Percentiles rank a stretch among this genome's conserved stretches.
These are phyloP conservation scores for Panthera uncia DNA, from an alignment of 2,113 vertebrate genomes.

Conservation along the genomic window DNA sequence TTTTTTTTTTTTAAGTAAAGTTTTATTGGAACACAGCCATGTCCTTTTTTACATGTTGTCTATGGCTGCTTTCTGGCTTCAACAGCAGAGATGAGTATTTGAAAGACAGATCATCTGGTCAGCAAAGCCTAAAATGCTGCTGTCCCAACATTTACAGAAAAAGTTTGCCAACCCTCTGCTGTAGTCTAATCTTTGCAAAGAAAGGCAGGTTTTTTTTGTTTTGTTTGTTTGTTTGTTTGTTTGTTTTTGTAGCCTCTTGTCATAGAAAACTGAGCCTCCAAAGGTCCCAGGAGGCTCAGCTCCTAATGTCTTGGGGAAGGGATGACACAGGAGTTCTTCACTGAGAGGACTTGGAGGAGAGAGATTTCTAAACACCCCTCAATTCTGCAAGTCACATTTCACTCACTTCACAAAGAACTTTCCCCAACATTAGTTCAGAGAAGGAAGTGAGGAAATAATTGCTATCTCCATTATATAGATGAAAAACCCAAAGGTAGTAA, in stretches of 20 bases:
- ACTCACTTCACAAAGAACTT: not conserved
- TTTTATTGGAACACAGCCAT: not conserved
- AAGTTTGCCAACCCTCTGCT: not conserved
- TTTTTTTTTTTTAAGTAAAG: not conserved
- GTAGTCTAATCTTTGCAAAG: not conserved
- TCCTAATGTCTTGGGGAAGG: not conserved
- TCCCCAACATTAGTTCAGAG: not conserved
- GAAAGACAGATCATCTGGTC: not conserved
- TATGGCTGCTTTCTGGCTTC: not conserved
- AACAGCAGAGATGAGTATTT: not conserved
- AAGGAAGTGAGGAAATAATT: not conserved
- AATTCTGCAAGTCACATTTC: not conserved
- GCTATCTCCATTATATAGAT: not conserved
- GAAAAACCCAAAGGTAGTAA: not conserved
- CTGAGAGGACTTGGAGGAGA: not conserved
- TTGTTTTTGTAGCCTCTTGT: not conserved
- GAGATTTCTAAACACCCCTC: not conserved
- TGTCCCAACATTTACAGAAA: not conserved
- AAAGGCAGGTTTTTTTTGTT: not conserved
- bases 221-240: too few relatives aligned
- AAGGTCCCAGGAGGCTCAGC: not conserved
- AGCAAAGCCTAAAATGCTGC: not conserved
- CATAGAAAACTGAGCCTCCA: not conserved
- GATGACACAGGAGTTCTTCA: not conserved
- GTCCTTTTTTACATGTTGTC: not conserved